phyloP scores from a whole-genome alignment of 2,113 vertebrate genomes.

The Sander lucioperca region DNA sequence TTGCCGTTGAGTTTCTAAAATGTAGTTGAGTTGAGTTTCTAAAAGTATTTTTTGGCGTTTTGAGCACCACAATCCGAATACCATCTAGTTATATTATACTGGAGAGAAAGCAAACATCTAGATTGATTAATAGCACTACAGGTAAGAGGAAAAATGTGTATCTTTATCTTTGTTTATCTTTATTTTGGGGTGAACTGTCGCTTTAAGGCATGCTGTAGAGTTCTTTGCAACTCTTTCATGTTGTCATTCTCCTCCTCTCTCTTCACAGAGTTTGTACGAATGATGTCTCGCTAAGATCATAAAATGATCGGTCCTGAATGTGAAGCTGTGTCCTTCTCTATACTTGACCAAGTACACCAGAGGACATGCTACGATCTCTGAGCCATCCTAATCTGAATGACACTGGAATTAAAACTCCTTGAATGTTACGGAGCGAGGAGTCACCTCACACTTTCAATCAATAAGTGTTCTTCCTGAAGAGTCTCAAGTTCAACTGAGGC shows the following conservation, averaged over 20 bases:
- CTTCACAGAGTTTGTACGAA: conserved; percentile 93
- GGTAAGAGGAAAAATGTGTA: too few relatives aligned
- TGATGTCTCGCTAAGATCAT: conserved; percentile 94
- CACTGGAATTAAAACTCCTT: conserved; percentile 75
- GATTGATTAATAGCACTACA: too few relatives aligned
- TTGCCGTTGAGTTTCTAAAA: too few relatives aligned
- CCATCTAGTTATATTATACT: too few relatives aligned
- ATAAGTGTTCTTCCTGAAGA: conserved; percentile 80
- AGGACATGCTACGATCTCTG: conserved; percentile 68
- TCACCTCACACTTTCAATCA: conserved; percentile 69
- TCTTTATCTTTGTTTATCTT: too few relatives aligned
- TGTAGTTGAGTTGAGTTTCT: too few relatives aligned
- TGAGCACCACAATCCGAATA: too few relatives aligned
- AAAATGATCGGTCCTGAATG: conserved; percentile 62
- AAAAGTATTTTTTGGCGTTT: too few relatives aligned
- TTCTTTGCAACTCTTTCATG: not conserved
- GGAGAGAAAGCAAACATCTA: too few relatives aligned
- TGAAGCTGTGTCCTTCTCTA: conserved; percentile 56
- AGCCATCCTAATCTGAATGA: conserved; percentile 72
- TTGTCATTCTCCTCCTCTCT: conserved; percentile 19
- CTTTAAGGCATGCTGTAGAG: not conserved
- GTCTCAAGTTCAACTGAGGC: conserved; percentile 70
- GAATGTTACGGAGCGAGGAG: conserved; percentile 63
- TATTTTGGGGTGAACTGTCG: too few relatives aligned
- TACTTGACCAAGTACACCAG: conserved; percentile 49